Percentiles rank a stretch among this genome's conserved stretches.
Conservation (phyloP, 2,888 invertebrate species). For the Helobdella robusta region DNA sequence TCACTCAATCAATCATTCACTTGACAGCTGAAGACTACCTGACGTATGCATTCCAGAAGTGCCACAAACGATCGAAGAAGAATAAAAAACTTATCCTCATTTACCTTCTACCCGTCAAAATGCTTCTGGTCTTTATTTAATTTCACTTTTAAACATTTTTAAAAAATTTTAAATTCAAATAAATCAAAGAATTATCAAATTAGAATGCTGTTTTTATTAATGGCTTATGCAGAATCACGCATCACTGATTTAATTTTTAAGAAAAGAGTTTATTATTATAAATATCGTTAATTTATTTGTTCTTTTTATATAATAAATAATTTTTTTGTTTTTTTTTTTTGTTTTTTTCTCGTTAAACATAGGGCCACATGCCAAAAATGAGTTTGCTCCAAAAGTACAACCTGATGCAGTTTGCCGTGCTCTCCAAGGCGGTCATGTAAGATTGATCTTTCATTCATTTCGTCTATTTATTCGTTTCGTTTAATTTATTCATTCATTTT, state of each 20-base stretch:
- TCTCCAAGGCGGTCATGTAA: constrained; percentile 73
- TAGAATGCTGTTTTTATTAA: no score
- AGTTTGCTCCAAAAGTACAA: constrained; percentile 76
- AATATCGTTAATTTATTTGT: background rate
- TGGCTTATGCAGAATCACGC: no score
- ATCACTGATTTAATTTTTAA: background rate
- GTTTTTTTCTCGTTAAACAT: background rate
- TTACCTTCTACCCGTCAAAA: constrained; percentile 90
- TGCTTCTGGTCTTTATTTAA: constrained; percentile 60
- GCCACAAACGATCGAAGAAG: constrained; percentile 64
- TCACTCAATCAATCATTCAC: no score
- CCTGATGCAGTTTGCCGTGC: constrained; percentile 76
- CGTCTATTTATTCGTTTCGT: no score
- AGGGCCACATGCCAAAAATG: constrained; percentile 82
- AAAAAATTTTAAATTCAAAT: no score
- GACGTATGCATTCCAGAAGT: constrained; percentile 82
- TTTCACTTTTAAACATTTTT: constrained; percentile 10
- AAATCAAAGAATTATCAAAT: no score
- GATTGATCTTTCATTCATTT: no score
- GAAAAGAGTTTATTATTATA: background rate
- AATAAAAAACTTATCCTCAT: constrained; percentile 87
- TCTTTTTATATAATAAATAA: background rate
- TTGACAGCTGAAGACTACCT: constrained; percentile 83
- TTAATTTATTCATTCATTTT: no score
- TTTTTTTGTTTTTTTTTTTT: background rate